Evolutionary conservation across 2,113 vertebrate species (phyloP).

Genomic region (Megaceryle torquata): DNA sequence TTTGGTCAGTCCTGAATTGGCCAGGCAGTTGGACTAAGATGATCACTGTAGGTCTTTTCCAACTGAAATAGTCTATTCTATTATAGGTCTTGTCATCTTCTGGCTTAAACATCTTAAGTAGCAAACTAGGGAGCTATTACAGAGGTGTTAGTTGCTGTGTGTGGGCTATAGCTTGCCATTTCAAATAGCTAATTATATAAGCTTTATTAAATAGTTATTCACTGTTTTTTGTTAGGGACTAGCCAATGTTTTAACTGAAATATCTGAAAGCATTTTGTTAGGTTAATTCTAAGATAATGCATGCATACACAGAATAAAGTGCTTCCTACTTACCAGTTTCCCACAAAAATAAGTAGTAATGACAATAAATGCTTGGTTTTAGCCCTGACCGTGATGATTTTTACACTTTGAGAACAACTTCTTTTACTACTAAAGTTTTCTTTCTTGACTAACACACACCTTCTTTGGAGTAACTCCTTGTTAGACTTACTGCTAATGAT

Average conservation of each 20-base stretch:
- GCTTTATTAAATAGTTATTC: not conserved
- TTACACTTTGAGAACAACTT: not conserved
- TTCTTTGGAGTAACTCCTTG: not conserved
- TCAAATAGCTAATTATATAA: not conserved
- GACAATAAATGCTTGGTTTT: not conserved
- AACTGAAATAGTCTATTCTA: not conserved
- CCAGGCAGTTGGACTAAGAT: not conserved
- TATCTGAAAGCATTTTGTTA: not conserved
- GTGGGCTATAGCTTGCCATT: not conserved
- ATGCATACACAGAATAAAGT: not conserved
- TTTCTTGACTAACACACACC: not conserved
- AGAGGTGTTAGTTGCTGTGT: not conserved
- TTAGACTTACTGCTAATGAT: not conserved
- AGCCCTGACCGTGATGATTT: not conserved
- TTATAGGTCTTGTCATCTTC: not conserved
- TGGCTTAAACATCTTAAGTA: not conserved
- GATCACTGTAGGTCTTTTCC: not conserved
- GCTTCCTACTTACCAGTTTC: not conserved
- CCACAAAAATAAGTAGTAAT: not conserved
- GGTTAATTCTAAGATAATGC: not conserved
- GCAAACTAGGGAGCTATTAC: not conserved
- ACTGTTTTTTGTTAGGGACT: not conserved
- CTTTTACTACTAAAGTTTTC: not conserved
- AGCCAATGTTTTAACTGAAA: not conserved
- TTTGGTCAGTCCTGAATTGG: not conserved